Evolutionary conservation across 2,113 vertebrate genomes (phyloP), one percentile per base, ranked within the genome.

Genomic region (Neolamprologus falcicula): DNA sequence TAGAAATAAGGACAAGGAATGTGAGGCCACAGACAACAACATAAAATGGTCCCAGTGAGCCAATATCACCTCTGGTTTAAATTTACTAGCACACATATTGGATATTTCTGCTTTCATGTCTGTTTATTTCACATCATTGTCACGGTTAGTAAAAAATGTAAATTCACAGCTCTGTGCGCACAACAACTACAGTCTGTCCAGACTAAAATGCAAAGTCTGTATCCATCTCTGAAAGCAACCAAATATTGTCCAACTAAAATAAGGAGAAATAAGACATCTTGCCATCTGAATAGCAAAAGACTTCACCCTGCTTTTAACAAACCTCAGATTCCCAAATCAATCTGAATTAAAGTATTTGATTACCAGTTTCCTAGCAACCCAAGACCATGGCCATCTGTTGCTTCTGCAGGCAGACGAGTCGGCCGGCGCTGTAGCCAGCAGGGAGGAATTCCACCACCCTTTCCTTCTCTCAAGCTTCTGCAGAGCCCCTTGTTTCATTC

Each of bases 311-410:
- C 91, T 92, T 94, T 95, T 95, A 93, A 95, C 93, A 92, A 95
- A 95, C 85, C 83, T 89, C 91, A 78, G 76, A 94, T 92, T 93
- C 92, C 93, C 91, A 90, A 95, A 94, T 95, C 94, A 95, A 93
- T 95, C 92, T 90, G 90, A 96, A 94, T 96, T 94, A 92, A 95
- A 96, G 94, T 94, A 93, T 95, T 96, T 96, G 95, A 96, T 96
- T 94, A 95, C 92, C 95, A 96, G 96, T 97, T 95, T 95, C 96
- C 95, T 96, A 96, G 96, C 96, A 97, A 97, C 96, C 87, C 91
- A 90, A 90, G 93, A 93, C 89, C 93, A 91, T 2, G 90, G 95
- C 96, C 96, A 97, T 97, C 96, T 97, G 96, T 96, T 97, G 96
- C 95, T 95, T 87, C 84, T 86, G 89, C 95, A 91, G 93, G 87